These are phyloP conservation scores for Drosophila rufa DNA, from an alignment of 1,140 invertebrate species.

Conservation along the genomic window DNA sequence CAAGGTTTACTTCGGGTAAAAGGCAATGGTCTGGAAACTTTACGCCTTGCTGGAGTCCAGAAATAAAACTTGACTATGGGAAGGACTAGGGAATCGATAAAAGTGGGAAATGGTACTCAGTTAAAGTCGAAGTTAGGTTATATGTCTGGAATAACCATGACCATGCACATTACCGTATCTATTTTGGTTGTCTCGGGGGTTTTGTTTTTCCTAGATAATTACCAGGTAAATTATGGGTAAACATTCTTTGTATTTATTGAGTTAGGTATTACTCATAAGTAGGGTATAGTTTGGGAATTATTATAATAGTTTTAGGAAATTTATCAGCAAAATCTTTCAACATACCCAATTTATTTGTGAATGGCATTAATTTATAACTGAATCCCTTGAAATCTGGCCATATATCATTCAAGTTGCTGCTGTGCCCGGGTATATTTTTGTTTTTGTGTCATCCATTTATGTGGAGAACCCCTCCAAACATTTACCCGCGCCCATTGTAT, in stretches of 20 bases:
- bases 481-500: slow-evolving; percentile 41
- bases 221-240: not conserved
- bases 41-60: slow-evolving; percentile 28
- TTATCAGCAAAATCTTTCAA: not conserved
- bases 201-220: not conserved
- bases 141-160: not conserved
- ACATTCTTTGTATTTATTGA: not conserved
- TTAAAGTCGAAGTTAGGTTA: not conserved
- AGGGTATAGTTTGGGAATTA: not conserved
- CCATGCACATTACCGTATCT: not conserved
- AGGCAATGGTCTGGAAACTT: slow-evolving; percentile 61
- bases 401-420: slow-evolving; percentile 7
- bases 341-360: slow-evolving; percentile 11
- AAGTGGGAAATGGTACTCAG: not conserved
- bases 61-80: slow-evolving; percentile 27
- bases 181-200: not conserved
- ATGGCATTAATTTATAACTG: not conserved
- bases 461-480: slow-evolving; percentile 11
- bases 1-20: slow-evolving; percentile 52
- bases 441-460: slow-evolving; percentile 30
- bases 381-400: slow-evolving; percentile 15
- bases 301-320: not conserved
- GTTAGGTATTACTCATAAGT: not conserved
- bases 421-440: slow-evolving; percentile 3
- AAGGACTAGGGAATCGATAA: slow-evolving; percentile 40